Evolutionary conservation across 2,797 vertebrate genomes (phyloP).

Genomic region (Halcyon chelicuti): DNA sequence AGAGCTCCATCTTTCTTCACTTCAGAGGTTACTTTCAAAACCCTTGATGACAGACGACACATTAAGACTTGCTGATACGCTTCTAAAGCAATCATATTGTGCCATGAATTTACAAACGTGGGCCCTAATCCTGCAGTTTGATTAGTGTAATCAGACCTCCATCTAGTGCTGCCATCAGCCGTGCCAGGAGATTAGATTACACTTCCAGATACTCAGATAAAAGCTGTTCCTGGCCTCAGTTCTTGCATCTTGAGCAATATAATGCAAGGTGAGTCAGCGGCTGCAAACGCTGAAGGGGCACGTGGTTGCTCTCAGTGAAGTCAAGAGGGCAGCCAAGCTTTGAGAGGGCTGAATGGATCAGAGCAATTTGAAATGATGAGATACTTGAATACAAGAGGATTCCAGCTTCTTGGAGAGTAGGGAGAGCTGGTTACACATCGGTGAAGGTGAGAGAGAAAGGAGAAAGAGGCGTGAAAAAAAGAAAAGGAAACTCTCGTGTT

Average conservation of each 20-base stretch:
- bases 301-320: background rate
- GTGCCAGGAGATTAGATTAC: background rate
- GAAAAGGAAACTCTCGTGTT: background rate
- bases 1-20: background rate
- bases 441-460: background rate
- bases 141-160: background rate
- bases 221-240: background rate
- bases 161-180: background rate
- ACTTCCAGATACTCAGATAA: background rate
- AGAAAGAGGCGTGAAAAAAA: background rate
- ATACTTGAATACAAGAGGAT: background rate
- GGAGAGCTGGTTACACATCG: background rate
- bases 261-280: background rate
- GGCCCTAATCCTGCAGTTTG: background rate
- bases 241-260: background rate
- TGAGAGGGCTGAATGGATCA: background rate
- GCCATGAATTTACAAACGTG: background rate
- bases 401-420: background rate
- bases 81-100: background rate
- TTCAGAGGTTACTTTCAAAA: background rate
- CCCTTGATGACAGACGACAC: background rate
- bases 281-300: background rate
- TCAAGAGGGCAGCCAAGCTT: background rate
- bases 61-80: background rate
- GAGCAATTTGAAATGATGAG: background rate